Percentiles rank a stretch among this genome's conserved stretches.
Evolutionary conservation across 2,113 vertebrate species (phyloP).

Genomic region (Burhinus bistriatus): DNA sequence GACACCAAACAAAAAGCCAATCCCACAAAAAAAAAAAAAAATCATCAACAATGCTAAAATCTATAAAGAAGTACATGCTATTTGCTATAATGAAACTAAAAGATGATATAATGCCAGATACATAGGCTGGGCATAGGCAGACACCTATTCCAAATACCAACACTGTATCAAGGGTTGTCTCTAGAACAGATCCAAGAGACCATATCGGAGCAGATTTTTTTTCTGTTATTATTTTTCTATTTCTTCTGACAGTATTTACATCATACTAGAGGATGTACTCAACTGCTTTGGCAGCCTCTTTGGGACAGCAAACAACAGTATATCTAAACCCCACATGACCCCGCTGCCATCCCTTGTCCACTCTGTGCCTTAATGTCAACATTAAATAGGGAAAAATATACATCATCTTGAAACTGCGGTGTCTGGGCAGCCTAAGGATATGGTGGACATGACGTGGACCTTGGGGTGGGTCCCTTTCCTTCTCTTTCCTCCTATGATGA

Average conservation of each 20-base stretch:
- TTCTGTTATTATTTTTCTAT: not conserved
- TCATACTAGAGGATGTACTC: not conserved
- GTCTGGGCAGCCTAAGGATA: not conserved
- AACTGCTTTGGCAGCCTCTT: not conserved
- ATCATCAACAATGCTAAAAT: not conserved
- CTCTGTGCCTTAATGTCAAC: not conserved
- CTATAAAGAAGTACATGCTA: not conserved
- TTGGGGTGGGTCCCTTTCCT: not conserved
- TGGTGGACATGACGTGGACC: fast-evolving
- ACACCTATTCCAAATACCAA: not conserved
- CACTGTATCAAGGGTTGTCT: not conserved
- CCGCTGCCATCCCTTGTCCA: not conserved
- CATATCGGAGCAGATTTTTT: not conserved
- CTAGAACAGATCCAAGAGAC: not conserved
- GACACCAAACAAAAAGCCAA: not conserved
- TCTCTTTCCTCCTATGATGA: not conserved
- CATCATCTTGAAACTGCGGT: not conserved
- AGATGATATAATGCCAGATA: not conserved
- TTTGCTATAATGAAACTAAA: not conserved
- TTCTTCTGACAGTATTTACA: not conserved
- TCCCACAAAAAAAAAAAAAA: not conserved
- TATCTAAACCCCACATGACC: not conserved
- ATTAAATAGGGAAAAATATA: not conserved
- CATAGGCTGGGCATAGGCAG: not conserved
- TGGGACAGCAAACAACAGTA: not conserved